Base-by-base conservation (phyloP, 2,888 invertebrate genomes). In the Pilophorus perplexus region DNA sequence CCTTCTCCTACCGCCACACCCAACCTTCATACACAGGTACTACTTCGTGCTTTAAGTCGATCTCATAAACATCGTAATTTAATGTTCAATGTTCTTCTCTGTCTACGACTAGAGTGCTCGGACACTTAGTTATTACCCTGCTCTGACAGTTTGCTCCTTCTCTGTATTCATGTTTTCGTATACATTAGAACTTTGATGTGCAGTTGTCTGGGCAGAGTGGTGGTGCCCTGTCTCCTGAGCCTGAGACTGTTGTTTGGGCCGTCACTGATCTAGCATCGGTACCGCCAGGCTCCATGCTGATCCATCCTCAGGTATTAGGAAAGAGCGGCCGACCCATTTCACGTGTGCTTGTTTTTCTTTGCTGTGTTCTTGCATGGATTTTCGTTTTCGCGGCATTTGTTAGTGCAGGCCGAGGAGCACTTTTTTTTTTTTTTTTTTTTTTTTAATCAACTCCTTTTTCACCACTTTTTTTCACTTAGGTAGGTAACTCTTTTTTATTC, bases 221-320 rank as follows among this genome's bases (percentile, higher is more conserved):
- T 72, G 75, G 54, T 71, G 73, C 52, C 71, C 70, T 70, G 75
- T 70, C 73, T n/a, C 72, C 71, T 1, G 71, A 72, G 28, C 67
- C 69, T 10, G 72, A 72, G 60, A 67, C 67, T 33, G 83, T 88
- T 52, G 85, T 92, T 76, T 94, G 93, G 91, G 91, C 92, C 57
- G 90, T 93, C 60, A 89, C 90, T 28, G 90, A 89, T 78, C 84
- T 92, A 77, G 84, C 88, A 42, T 85, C 86, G 71, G 92, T 94
- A 68, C 93, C 93, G 57, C 82, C 87, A 65, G 94, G 94, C 68
- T 91, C 92, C 73, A 80, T 93, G 73, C 88, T 94, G 73, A 90
- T 95, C 76, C 90, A 94, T 77, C 93, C 93, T 22, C 83, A 84
- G 80, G 85, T 85, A 60, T 38, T 14, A 20, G 14, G 2, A 14